Conservation (phyloP, 2,113 vertebrate species). For the Xerus inauris region DNA sequence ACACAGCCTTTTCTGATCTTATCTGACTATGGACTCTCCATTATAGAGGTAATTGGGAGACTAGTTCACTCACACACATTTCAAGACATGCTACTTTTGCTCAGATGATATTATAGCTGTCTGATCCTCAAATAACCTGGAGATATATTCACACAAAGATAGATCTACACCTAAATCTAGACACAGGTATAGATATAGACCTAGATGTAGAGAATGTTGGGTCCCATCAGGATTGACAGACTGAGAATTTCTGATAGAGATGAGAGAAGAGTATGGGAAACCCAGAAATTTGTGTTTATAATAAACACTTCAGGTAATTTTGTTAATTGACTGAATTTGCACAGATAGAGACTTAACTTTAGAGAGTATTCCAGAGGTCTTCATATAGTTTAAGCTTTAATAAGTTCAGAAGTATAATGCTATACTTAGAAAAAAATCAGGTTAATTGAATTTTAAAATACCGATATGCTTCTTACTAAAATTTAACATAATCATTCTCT, state of each 20-base stretch:
- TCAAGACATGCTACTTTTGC: neutral
- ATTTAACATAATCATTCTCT: neutral
- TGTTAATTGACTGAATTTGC: neutral
- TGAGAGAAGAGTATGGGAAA: neutral
- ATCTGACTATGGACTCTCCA: neutral
- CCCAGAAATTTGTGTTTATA: neutral
- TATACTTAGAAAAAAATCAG: neutral
- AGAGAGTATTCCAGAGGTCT: neutral
- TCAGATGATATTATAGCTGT: neutral
- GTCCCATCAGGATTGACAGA: neutral
- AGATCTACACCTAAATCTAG: neutral
- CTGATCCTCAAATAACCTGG: neutral
- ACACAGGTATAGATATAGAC: neutral
- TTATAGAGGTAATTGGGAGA: neutral
- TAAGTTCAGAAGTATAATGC: neutral
- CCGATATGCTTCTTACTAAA: neutral
- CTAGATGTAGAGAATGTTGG: neutral
- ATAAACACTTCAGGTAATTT: neutral
- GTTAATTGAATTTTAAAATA: neutral
- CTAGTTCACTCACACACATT: neutral
- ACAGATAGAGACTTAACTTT: neutral
- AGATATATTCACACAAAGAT: neutral
- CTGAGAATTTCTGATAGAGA: neutral
- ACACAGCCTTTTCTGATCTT: neutral
- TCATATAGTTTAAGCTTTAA: slow-evolving; percentile 2